Evolutionary conservation across 2,888 invertebrate genomes (phyloP), one percentile per base, ranked within the genome.

Genomic region (Gandaritis pyraliata): DNA sequence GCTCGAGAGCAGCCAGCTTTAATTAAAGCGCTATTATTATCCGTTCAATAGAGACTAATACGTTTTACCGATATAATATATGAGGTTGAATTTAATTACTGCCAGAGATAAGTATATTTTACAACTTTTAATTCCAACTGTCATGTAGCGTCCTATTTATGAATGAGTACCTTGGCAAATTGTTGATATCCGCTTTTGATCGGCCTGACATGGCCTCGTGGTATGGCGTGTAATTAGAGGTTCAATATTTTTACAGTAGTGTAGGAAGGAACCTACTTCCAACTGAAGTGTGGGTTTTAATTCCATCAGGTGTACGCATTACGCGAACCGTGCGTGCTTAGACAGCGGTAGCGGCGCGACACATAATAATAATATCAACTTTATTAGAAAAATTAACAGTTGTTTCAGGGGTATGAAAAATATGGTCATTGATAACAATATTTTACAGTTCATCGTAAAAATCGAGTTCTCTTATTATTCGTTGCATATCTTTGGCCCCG

Each of bases 281-380:
- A 41, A 41, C 41, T 41, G 15, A 41, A 41, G 41, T 39, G 38
- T 8, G 15, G 76, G 78, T 80, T 82, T 81, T 80, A 80, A 87
- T 85, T 83, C 80, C 83, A 85, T 86, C 85, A 85, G 76, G 78
- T 71, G 57, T 48, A 30, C 56, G 83, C 8, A 33, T 33, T 11
- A 33, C 33, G 33, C 85, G 73, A 85, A 70, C 67, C 61, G 11
- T 45, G 45, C 16, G 41, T 41, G 41, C 41, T 45, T 11, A 33
- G 18, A 10, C 18, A 18, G 18, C 18, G 18, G 45, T 16, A 23
- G 18, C 3, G 45, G 12, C 41, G 41, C 41, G 8, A 15, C 15
- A 5, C 33, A 33, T 33, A 8, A 33, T 33, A 10, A 33, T 33
- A 33, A 23, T 23, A 23, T 23, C 23, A 23, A 23, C 23, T 23